These are phyloP conservation scores for Uloborus plumipes DNA, from an alignment of 2,888 invertebrate species.

Conservation along the genomic window DNA sequence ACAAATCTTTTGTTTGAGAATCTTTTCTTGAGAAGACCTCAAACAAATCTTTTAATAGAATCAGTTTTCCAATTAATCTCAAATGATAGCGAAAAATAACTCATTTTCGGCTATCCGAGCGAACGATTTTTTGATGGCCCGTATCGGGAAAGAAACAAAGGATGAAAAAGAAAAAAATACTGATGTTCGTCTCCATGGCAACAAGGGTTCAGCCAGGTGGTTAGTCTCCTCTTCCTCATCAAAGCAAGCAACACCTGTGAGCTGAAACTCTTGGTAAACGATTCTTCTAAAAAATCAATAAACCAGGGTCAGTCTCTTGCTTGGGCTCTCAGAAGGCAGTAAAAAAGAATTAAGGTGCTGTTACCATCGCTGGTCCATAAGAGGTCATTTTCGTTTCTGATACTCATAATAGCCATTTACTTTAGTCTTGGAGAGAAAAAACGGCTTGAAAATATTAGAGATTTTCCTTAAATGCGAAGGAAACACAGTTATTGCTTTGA, in stretches of 20 bases:
- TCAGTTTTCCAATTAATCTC: slow-evolving; percentile 4
- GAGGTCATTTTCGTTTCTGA: too few species aligned
- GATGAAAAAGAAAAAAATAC: slow-evolving; percentile 22
- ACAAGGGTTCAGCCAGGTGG: slow-evolving; percentile 52
- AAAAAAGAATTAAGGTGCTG: slow-evolving; percentile 1
- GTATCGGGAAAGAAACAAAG: slow-evolving; percentile 40
- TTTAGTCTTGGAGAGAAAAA: too few species aligned
- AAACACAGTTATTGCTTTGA: too few species aligned
- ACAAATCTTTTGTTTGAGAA: too few species aligned
- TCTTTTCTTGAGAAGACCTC: too few species aligned
- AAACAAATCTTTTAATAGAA: neutral
- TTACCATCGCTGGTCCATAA: too few species aligned
- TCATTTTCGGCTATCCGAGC: slow-evolving; percentile 13
- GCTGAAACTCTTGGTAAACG: slow-evolving; percentile 38
- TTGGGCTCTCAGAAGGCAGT: neutral
- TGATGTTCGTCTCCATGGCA: slow-evolving; percentile 31
- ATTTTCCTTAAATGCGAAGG: too few species aligned
- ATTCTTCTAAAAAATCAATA: slow-evolving; percentile 56
- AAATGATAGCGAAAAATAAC: slow-evolving; percentile 12
- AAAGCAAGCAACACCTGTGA: slow-evolving; percentile 60
- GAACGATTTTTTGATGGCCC: slow-evolving; percentile 34
- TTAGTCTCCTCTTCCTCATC: slow-evolving; percentile 47
- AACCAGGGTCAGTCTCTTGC: slow-evolving; percentile 20
- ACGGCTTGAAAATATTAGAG: too few species aligned
- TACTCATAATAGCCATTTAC: too few species aligned